Evolutionary conservation across 2,888 invertebrate genomes (phyloP), one percentile per base, ranked within the genome.

Genomic region (Gandaritis pyraliata): DNA sequence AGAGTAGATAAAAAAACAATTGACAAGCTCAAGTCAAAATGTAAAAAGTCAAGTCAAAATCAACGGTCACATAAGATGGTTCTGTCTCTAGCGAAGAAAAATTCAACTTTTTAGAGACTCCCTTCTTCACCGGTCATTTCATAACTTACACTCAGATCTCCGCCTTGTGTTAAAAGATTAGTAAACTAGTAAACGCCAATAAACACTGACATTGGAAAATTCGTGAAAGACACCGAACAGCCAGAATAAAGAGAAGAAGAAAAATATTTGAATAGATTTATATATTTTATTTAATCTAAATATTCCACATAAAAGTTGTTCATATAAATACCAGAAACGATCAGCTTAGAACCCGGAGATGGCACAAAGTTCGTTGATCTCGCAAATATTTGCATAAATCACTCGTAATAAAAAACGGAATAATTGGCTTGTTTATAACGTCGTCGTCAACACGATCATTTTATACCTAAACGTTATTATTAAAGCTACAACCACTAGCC

Each of bases 331-430:
- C 60, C 43, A 36, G 54, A 51, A 43, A 50, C 15, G n/a, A 56
- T 47, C 62, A 58, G 13, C 55, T 52, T 38, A 38, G 54, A 56
- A 66, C 65, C 66, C 70, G 68, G 70, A 67, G 69, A 55, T 75
- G 75, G 72, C 72, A 70, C 64, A 72, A 72, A 85, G 88, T 85
- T 88, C 86, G 79, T 79, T 80, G 87, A 81, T 80, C 85, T 78
- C 72, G 61, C 73, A 13, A 77, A 79, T 80, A 84, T 87, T 87
- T 85, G 81, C 86, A 87, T 88, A 86, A 71, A 82, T 58, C 55
- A 54, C 23, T 86, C 51, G 85, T 86, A 72, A 73, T 65, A 62
- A 68, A 73, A 70, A 73, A 78, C 76, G 77, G 81, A 76, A 80
- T 81, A 75, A 79, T 75, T 77, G 71, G 66, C 72, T 67, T 73